Evolutionary conservation across 2,113 vertebrate species (phyloP).

Genomic region (Protobothrops flavoviridis): DNA sequence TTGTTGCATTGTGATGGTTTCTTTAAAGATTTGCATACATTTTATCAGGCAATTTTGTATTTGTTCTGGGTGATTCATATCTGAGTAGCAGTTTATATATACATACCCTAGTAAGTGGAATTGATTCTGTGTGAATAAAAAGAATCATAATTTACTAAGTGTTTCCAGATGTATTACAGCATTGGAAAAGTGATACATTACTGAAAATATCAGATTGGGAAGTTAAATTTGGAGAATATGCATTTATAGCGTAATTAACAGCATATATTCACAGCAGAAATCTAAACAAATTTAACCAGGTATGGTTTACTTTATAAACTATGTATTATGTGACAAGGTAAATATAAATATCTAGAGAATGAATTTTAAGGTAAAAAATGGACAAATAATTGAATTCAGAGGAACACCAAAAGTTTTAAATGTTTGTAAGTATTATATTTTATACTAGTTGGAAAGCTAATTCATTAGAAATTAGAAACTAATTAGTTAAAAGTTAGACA

Average conservation of each 20-base stretch:
- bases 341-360: neutral
- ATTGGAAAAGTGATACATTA: neutral
- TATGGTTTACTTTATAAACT: neutral
- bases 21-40: neutral
- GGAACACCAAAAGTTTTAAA: neutral
- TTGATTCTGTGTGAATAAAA: neutral
- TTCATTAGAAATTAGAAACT: neutral
- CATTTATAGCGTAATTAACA: neutral
- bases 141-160: neutral
- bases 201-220: neutral
- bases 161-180: neutral
- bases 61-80: neutral
- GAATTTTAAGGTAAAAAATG: neutral
- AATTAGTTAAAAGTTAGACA: neutral
- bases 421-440: neutral
- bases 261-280: neutral
- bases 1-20: neutral
- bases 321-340: neutral
- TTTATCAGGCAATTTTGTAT: neutral
- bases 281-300: neutral
- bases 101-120: neutral
- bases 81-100: neutral
- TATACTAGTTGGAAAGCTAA: neutral
- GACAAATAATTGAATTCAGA: neutral
- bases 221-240: neutral